Percentiles rank a stretch among this genome's conserved stretches.
Evolutionary conservation across 1,140 invertebrate genomes (phyloP).

Genomic region (Ectropis grisescens): DNA sequence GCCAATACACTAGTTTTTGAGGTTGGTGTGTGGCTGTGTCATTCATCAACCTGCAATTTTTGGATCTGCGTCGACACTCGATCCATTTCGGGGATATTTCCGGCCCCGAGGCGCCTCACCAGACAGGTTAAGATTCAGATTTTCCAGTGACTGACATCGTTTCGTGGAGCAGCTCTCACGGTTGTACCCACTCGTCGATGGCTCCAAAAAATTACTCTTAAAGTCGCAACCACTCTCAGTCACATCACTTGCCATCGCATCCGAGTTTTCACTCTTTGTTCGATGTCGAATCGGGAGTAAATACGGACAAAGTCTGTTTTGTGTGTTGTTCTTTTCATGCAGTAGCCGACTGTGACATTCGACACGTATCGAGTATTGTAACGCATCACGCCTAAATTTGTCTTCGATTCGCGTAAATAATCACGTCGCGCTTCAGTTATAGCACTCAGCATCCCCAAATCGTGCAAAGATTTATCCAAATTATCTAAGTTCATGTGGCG

Average conservation of each 20-base stretch:
- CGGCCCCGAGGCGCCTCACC: conserved; percentile 28
- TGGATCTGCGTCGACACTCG: conserved; percentile 57
- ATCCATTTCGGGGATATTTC: conserved; percentile 58
- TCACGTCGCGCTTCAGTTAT: conserved; percentile 69
- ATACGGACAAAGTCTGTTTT: conserved; percentile 65
- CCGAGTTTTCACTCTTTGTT: conserved; percentile 74
- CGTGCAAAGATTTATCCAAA: conserved; percentile 71
- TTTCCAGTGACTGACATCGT: conserved; percentile 57
- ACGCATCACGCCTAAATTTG: conserved; percentile 64
- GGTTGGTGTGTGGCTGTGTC: conserved; percentile 19
- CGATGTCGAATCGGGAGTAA: conserved; percentile 65
- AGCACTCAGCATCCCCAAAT: conserved; percentile 71
- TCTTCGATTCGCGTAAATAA: conserved; percentile 65
- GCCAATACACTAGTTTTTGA: conserved; percentile 9
- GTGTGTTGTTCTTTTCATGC: conserved; percentile 60
- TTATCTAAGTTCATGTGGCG: conserved; percentile 62
- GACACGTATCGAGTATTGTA: conserved; percentile 71
- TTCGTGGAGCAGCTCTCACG: conserved; percentile 38
- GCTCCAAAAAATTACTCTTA: conserved; percentile 31
- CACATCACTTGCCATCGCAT: conserved; percentile 51
- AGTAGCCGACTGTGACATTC: conserved; percentile 71
- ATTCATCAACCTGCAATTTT: conserved; percentile 62
- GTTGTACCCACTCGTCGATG: conserved; percentile 43
- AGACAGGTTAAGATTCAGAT: conserved; percentile 40
- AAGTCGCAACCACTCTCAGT: conserved; percentile 38